Evolutionary conservation across 1,140 invertebrate species (phyloP), one percentile per base, ranked within the genome.

Genomic region (Drosophila neocordata): DNA sequence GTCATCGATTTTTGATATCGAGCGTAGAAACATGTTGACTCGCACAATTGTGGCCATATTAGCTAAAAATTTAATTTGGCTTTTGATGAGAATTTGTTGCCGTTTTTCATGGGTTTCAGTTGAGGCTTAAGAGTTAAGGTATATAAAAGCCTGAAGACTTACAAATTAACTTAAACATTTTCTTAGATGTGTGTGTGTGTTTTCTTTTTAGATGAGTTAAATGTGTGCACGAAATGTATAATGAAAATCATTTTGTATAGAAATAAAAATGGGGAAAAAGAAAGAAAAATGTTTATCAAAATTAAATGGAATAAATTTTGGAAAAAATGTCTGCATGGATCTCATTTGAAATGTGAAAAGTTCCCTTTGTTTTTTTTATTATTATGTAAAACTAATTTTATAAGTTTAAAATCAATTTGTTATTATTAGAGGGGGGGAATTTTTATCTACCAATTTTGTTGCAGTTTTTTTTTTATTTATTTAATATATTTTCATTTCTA

Each of bases 1-100:
- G 96, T 99, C 97, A 94, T 98, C 96, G 94, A 98, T 98, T 96
- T 98, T 98, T 94, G 97, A 98, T 94, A 99, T 98, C 93, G 97
- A 98, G 87, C 97, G 96, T 74, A 99, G 95, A 93, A 95, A 98
- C 93, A 98, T 95, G 96, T 98, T 98, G 94, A 98, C 97, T 91
- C 93, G 91, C 88, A 97, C 96, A 93, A 94, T 93, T 92, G 96
- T 96, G 85, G 96, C 94, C 92, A 93, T 94, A 93, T 96, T 95
- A 92, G 92, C 94, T 94, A 92, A 75, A 91, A 91, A 67, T 48
- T 56, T 27, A 56, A 56, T 56, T 56, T 56, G 53, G 41, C 53
- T 56, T 56, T 56, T 56, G 53, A 56, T 56, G 53, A 56, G 13
- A 56, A 35, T 34, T 56, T 53, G 41, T 4, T 35, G 53, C 27